Conservation (phyloP, 2,888 invertebrate species). For the Sepiola atlantica region DNA sequence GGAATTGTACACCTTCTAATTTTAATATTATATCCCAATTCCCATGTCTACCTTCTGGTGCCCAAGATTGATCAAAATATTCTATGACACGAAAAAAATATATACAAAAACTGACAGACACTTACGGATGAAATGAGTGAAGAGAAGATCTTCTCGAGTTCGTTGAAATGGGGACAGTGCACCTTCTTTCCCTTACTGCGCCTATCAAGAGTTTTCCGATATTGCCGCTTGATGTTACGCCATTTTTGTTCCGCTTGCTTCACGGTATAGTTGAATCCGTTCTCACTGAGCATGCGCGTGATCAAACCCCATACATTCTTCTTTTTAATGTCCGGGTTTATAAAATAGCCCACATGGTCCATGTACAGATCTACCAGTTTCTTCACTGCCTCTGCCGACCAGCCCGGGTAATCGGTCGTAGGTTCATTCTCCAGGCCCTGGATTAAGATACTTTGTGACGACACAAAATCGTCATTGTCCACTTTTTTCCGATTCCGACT, state of each 20-base stretch:
- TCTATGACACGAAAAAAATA: too few relatives aligned
- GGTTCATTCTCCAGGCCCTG: not conserved
- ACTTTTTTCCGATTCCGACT: not conserved
- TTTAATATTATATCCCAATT: too few relatives aligned
- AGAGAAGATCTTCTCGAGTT: not conserved
- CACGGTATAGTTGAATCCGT: not conserved
- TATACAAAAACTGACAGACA: not conserved
- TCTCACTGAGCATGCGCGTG: not conserved
- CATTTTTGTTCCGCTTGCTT: not conserved
- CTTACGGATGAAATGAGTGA: not conserved
- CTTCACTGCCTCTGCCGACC: not conserved
- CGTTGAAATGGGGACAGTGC: not conserved
- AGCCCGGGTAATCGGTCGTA: not conserved
- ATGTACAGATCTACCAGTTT: not conserved
- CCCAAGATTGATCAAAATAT: too few relatives aligned
- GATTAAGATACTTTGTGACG: not conserved
- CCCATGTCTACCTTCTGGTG: too few relatives aligned
- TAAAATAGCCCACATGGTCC: not conserved
- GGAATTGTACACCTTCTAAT: too few relatives aligned
- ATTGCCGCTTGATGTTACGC: not conserved
- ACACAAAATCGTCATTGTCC: not conserved
- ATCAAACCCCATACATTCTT: slow-evolving; percentile 13
- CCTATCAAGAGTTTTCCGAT: not conserved
- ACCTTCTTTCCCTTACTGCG: not conserved
- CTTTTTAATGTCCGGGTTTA: not conserved